These are phyloP conservation scores for Miichthys miiuy DNA, from an alignment of 2,797 vertebrate species.

Conservation along the genomic window DNA sequence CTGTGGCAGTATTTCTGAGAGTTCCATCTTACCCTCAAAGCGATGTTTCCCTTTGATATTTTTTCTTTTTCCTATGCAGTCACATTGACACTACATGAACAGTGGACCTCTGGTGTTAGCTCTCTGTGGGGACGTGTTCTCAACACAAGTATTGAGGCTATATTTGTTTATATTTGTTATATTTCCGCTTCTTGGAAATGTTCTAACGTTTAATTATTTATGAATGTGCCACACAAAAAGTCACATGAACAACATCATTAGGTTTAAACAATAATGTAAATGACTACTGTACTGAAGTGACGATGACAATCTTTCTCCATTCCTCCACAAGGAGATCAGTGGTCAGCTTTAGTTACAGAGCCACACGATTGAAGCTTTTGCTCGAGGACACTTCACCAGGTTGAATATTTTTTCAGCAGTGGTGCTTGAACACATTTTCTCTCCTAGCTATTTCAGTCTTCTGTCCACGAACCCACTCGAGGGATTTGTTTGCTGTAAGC, in stretches of 20 bases:
- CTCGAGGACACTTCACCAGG: constrained; percentile 14
- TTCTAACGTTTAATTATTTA: constrained; percentile 20
- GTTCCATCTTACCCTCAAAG: constrained; percentile 54
- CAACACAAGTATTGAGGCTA: constrained; percentile 31
- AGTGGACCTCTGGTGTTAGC: constrained; percentile 56
- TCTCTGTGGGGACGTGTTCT: constrained; percentile 46
- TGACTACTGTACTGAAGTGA: not conserved
- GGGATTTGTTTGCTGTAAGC: constrained; percentile 20
- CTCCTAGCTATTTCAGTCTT: not conserved
- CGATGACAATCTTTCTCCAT: not conserved
- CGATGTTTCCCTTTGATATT: constrained; percentile 61
- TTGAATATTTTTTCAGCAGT: not conserved
- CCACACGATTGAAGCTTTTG: not conserved
- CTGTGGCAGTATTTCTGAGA: constrained; percentile 56
- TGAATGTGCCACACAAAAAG: constrained; percentile 9
- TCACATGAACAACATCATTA: constrained; percentile 19
- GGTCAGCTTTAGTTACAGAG: not conserved
- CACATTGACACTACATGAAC: constrained; percentile 50
- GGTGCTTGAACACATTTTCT: not conserved
- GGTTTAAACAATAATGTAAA: constrained; percentile 13
- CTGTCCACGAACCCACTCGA: constrained; percentile 3
- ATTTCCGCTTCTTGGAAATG: constrained; percentile 1
- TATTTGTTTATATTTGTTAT: constrained; percentile 20
- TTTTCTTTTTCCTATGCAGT: constrained; percentile 52
- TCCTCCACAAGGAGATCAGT: not conserved